phyloP scores from a whole-genome alignment of 2,888 invertebrate species.

The Microplitis deprimator region DNA sequence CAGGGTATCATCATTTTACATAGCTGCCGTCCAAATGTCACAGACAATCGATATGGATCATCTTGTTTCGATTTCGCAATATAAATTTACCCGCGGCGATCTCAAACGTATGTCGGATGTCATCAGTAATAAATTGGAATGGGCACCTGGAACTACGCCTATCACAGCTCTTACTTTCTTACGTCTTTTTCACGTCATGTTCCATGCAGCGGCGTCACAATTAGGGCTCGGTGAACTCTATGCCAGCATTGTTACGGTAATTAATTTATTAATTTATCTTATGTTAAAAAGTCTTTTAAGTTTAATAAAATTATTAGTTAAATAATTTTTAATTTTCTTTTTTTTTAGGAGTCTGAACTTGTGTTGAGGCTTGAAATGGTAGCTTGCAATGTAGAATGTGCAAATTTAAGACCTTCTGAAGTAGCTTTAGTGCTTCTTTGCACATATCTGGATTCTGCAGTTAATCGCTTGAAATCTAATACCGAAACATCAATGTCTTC shows the following conservation, averaged over 20 bases:
- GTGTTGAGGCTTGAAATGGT: slow-evolving; percentile 82
- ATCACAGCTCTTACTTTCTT: slow-evolving; percentile 81
- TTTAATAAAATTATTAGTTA: neutral
- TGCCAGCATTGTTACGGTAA: slow-evolving; percentile 73
- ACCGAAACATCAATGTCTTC: slow-evolving; percentile 52
- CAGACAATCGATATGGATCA: slow-evolving; percentile 78
- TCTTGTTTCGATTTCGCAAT: slow-evolving; percentile 79
- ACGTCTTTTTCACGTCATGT: slow-evolving; percentile 77
- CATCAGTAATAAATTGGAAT: slow-evolving; percentile 83
- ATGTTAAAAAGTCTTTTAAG: neutral
- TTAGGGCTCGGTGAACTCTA: slow-evolving; percentile 74
- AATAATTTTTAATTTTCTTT: slow-evolving; percentile 14
- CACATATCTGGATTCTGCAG: slow-evolving; percentile 78
- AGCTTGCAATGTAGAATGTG: slow-evolving; percentile 82
- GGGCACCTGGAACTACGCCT: slow-evolving; percentile 75
- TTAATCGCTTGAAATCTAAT: slow-evolving; percentile 70
- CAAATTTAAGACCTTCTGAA: slow-evolving; percentile 81
- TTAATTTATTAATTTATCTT: slow-evolving; percentile 44
- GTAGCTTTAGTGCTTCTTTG: slow-evolving; percentile 85
- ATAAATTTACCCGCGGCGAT: slow-evolving; percentile 88
- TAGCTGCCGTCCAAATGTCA: slow-evolving; percentile 81
- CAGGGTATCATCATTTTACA: slow-evolving; percentile 87
- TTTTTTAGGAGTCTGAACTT: slow-evolving; percentile 75
- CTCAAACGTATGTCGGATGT: slow-evolving; percentile 89
- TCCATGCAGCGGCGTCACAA: slow-evolving; percentile 74